Base-by-base conservation (phyloP, 1,140 invertebrate species). In the Drosophila ercepeae region DNA sequence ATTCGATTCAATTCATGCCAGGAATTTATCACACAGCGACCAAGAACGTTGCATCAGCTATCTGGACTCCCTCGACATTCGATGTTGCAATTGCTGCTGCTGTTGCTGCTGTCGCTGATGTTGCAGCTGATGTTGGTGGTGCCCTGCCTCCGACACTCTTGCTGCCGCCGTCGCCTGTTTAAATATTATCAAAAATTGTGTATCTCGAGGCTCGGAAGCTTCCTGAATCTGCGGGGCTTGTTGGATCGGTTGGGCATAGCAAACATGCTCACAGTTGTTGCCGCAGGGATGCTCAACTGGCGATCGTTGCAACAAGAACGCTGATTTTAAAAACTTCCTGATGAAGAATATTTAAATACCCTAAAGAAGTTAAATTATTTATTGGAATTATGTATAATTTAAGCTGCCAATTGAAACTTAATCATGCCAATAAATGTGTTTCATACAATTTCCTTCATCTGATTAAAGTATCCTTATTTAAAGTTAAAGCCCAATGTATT, bases 131-230 rank as follows among this genome's bases (percentile, higher is more conserved):
- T 39, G 36, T 39, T 50, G 71, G 39, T 34, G 36, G 19, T 48
- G 45, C 69, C 41, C 48, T 51, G 29, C 25, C 63, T 32, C 55
- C 73, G 14, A 54, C 77, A 59, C 58, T 34, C 46, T 67, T 34
- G 60, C 36, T 34, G 29, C 53, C 16, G 29, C 63, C 55, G 44
- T 41, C 49, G 53, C 42, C 79, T 83, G 70, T 50, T 58, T 75
- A 65, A 76, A 86, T 84, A 88, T 88, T 88, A 88, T 88, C 82
- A 77, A 82, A 88, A 88, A 82, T 71, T 63, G 77, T 88, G 82
- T 86, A 86, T 86, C 82, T 88, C 60, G 36, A 46, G 50, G 64
- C 77, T 77, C 59, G 69, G 69, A 74, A 88, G 81, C 81, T 86
- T 86, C 81, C 82, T 86, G 82, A 86, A 88, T 74, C 76, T 86